Evolutionary conservation across 2,888 invertebrate genomes (phyloP), one percentile per base, ranked within the genome.

Genomic region (Microctonus hyperodae): DNA sequence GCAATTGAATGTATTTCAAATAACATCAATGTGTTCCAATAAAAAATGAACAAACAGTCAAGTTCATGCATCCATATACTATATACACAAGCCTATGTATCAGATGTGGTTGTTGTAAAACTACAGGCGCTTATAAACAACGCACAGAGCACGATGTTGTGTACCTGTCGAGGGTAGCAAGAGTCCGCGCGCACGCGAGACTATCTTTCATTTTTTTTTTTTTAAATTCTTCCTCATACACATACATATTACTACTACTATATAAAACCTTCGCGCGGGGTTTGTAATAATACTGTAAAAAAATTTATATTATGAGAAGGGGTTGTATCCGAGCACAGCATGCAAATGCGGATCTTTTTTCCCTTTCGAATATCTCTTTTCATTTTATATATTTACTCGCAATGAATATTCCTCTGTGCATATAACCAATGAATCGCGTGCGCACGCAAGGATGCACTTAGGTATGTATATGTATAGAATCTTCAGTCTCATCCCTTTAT

Each of bases 311-410:
- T 44, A 22, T 22, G 48, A 60, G 58, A 63, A 57, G 48, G 44
- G 61, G 56, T 56, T 48, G 35, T 25, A 37, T 22, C 31, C 13
- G 35, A 11, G 31, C 48, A 55, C 53, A 51, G 50, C 56, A 67
- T 67, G 67, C 67, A 67, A 67, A 67, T 67, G n/a, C n/a, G 62
- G 67, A 60, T 63, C n/a, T 44, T 50, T 61, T 33, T 16, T n/a
- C 16, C 4, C 16, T 7, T 44, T 16, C 20, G n/a, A 7, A 16
- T 13, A n/a, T 44, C 44, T 44, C 44, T 44, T 11, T 40, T 13
- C n/a, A 37, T 37, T 37, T 37, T 37, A 37, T 37, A n/a, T 37
- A 37, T 37, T 37, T 13, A n/a, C 37, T 37, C 37, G n/a, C 44
- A 44, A 44, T 44, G 16, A 7, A 44, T 33, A 37, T 62, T 44